phyloP scores from a whole-genome alignment of 2,113 vertebrate genomes.

The Osmerus eperlanus region DNA sequence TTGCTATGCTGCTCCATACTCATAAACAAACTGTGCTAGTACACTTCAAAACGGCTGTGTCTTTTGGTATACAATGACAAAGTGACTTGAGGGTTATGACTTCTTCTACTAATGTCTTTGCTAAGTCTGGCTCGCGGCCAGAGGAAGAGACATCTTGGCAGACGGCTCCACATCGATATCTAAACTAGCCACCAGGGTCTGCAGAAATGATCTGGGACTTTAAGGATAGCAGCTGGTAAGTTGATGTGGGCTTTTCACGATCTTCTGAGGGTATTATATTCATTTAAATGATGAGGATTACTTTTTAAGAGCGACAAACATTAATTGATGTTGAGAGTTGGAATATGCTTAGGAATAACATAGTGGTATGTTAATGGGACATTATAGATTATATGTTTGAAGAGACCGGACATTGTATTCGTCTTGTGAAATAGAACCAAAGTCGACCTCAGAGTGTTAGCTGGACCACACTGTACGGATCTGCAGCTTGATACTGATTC shows the following conservation, averaged over 20 bases:
- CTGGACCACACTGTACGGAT: no score
- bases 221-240: slow-evolving; percentile 70
- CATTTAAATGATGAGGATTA: slow-evolving; percentile 73
- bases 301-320: slow-evolving; percentile 66
- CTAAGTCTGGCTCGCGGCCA: slow-evolving; percentile 56
- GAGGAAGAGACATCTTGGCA: slow-evolving; percentile 56
- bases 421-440: background rate
- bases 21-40: slow-evolving; percentile 14
- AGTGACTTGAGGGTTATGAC: slow-evolving; percentile 50
- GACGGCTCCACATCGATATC: slow-evolving; percentile 68
- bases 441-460: background rate
- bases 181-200: slow-evolving; percentile 67
- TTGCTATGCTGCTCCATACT: slow-evolving; percentile 6
- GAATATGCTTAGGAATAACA: slow-evolving; percentile 41
- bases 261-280: slow-evolving; percentile 66
- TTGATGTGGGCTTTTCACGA: slow-evolving; percentile 58
- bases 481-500: no score
- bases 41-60: slow-evolving; percentile 33
- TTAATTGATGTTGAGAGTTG: slow-evolving; percentile 65
- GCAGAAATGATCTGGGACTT: slow-evolving; percentile 60
- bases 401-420: slow-evolving; percentile 24
- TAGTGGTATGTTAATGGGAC: slow-evolving; percentile 48
- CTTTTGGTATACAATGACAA: slow-evolving; percentile 43
- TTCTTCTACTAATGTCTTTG: slow-evolving; percentile 63
- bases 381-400: slow-evolving; percentile 48